Base-by-base conservation (phyloP, 23 tunicate genomes). In the Aplidium turbinatum region DNA sequence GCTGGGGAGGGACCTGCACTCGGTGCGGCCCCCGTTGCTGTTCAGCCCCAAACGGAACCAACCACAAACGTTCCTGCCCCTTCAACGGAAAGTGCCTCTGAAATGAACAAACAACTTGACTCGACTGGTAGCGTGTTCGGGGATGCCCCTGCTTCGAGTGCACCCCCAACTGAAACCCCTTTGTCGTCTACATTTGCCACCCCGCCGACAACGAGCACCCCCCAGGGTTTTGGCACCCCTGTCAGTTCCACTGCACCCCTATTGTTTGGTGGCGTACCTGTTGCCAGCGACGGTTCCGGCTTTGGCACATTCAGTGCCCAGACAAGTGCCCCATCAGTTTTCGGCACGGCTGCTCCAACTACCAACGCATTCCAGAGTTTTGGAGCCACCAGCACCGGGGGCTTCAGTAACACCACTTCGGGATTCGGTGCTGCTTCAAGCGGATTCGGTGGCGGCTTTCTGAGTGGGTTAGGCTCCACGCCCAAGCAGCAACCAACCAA, bases 391-490 rank as follows among this genome's bases (percentile, higher is more conserved):
- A n/a, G n/a, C n/a, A n/a, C n/a, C n/a, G n/a, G n/a, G n/a, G n/a
- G n/a, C n/a, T n/a, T n/a, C n/a, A n/a, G n/a, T n/a, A n/a, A 50
- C 25, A 11, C 72, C 18, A 24, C 24, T 25, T 27, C 35, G 9
- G 36, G 36, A 27, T 35, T 36, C 31, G 50, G 50, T 7, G 48
- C 50, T 16, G 7, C 76, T 26, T 36, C 73, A 19, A 35, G 23
- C 27, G 58, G 50, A 35, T 65, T 65, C 50, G 72, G 72, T 4
- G n/a, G 77, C 23, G 87, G 87, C 13, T 81, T 81, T 58, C 30
- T 81, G 11, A 81, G 87, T 61, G 87, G 87, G 1, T 39, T 81
- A 2, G 87, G 87, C 33, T 60, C 79, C n/a, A 62, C 78, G 5
- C 58, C 60, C 29, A 27, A 7, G 5, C 73, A 47, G 19, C 16